Conservation (phyloP, 2,113 vertebrate species). For the Daboia siamensis region DNA sequence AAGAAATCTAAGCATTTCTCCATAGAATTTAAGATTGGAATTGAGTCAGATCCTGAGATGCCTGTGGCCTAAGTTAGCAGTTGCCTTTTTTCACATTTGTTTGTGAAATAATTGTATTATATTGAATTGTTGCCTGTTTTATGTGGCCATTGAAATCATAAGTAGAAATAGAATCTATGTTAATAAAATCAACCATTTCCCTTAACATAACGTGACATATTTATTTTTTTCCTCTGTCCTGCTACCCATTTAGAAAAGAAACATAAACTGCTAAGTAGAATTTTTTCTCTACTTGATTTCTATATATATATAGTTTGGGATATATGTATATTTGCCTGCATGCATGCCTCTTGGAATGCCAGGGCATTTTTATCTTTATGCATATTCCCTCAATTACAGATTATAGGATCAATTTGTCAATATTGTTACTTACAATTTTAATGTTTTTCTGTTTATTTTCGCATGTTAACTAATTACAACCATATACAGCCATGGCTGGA, state of each 20-base stretch:
- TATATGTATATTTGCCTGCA: neutral
- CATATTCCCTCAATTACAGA: neutral
- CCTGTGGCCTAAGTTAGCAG: neutral
- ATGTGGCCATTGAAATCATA: neutral
- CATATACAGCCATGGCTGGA: slow-evolving; percentile 90
- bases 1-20: neutral
- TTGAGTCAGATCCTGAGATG: neutral
- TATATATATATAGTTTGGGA: neutral
- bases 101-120: neutral
- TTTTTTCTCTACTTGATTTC: neutral
- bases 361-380: neutral
- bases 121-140: neutral
- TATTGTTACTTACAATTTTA: slow-evolving; percentile 11
- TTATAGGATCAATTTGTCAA: neutral
- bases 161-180: neutral
- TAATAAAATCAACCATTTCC: neutral
- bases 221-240: neutral
- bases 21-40: neutral
- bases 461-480: slow-evolving; percentile 12
- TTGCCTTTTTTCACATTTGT: neutral
- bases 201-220: neutral
- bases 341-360: neutral
- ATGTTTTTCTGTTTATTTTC: slow-evolving; percentile 33
- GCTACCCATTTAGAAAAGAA: neutral
- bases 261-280: neutral